Base-by-base conservation (phyloP, 2,888 invertebrate species). In the Acleris emargana region DNA sequence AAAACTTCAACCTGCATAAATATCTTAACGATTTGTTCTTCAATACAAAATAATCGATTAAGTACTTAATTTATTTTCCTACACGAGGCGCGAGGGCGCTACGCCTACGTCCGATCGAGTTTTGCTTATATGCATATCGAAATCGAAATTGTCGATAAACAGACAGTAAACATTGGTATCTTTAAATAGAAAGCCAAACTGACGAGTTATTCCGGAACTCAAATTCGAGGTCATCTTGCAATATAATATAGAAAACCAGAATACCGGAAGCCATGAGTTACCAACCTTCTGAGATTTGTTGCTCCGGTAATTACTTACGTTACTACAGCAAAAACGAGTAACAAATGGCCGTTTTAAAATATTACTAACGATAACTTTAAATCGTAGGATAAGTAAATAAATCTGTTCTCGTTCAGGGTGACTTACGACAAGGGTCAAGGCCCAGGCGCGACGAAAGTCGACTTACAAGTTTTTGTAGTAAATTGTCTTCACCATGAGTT, bases 251-350 rank as follows among this genome's bases (percentile, higher is more conserved):
- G 76, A 79, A 77, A 76, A 76, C 73, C 74, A 75, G 75, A 80
- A 76, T 76, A 79, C 79, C 86, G 84, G 87, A 87, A 87, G 81
- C 78, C 72, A 59, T 64, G 72, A 76, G 80, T 73, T 73, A 76
- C 69, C 78, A 83, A 78, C 87, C 87, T 88, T 88, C 82, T 80
- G 70, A 82, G 74, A 81, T 78, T 71, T 75, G 72, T 79, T 79
- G 79, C 75, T 79, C 72, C 70, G 78, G 67, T 74, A 76, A 77
- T 81, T 81, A 78, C 76, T 74, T 72, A 73, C 71, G 62, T 70
- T 72, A 68, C 66, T 68, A 62, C 62, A 69, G 63, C 62, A 64
- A 64, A 69, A 62, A 64, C 67, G 67, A 20, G 49, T 45, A 55
- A 64, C 49, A 64, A 49, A 63, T 64, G 49, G 17, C 42, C 38